Evolutionary conservation across 2,888 invertebrate genomes (phyloP).

Genomic region (Cheilosia vernalis): DNA sequence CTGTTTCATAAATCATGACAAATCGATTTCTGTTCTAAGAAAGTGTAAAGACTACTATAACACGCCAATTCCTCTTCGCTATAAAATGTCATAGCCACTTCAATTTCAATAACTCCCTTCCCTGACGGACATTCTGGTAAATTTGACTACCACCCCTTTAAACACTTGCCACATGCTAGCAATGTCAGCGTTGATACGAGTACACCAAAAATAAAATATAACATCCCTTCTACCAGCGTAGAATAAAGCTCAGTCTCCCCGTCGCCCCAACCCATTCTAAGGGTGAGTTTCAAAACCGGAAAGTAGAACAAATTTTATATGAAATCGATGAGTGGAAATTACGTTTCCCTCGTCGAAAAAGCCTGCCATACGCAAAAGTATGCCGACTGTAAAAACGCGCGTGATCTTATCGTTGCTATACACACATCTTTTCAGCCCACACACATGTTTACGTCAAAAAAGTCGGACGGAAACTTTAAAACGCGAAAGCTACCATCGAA

Average conservation of each 20-base stretch:
- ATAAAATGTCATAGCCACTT: neutral
- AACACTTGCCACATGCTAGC: conserved; percentile 2
- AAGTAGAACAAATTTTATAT: conserved; percentile 53
- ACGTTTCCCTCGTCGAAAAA: conserved; percentile 12
- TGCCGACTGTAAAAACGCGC: conserved; percentile 25
- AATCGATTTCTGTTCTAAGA: neutral
- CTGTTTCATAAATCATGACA: neutral
- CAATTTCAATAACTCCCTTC: neutral
- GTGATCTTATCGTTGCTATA: conserved; percentile 14
- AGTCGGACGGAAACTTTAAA: conserved; percentile 1
- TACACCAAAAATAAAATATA: conserved; percentile 17
- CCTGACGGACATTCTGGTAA: neutral
- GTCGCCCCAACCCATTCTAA: neutral
- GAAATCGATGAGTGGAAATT: conserved; percentile 68
- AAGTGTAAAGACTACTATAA: neutral
- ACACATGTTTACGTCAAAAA: conserved; percentile 34
- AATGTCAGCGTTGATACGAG: conserved; percentile 24
- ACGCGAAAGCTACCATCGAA: conserved; percentile 13
- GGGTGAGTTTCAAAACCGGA: conserved; percentile 27
- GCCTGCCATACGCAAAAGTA: conserved; percentile 51
- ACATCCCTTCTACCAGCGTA: conserved; percentile 19
- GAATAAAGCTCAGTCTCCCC: conserved; percentile 15
- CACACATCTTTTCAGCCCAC: conserved; percentile 5
- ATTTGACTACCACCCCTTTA: neutral
- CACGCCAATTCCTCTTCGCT: too few relatives aligned